These are phyloP conservation scores for Euplexia lucipara DNA, from an alignment of 2,888 invertebrate genomes.

Conservation along the genomic window DNA sequence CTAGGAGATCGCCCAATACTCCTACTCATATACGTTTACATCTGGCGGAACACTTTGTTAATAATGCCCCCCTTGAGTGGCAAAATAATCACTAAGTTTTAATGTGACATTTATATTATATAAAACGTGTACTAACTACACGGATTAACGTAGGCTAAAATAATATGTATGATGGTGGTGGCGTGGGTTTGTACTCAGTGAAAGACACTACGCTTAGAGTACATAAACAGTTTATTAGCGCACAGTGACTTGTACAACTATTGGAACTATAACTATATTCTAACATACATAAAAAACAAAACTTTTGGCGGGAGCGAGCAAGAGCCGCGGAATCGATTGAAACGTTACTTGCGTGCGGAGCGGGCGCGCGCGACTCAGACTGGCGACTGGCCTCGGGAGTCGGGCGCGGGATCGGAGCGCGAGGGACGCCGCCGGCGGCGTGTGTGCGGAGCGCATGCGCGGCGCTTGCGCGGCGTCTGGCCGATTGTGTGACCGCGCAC, in stretches of 20 bases:
- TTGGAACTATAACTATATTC: conserved; percentile 23
- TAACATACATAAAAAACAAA: conserved; percentile 24
- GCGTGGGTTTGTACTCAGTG: too few species aligned
- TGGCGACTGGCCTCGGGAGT: too few species aligned
- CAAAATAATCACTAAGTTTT: conserved; percentile 32
- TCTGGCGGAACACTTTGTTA: conserved; percentile 48
- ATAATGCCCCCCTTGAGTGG: conserved; percentile 44
- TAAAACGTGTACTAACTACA: too few species aligned
- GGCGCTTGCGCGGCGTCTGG: conserved; percentile 20
- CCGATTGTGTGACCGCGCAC: conserved; percentile 22
- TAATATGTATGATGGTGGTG: too few species aligned
- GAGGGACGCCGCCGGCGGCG: too few species aligned
- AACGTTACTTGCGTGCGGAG: too few species aligned
- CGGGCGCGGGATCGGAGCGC: too few species aligned
- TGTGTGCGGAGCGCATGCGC: too few species aligned
- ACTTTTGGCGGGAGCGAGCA: conserved; percentile 25
- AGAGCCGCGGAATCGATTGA: conserved; percentile 7
- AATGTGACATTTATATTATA: too few species aligned
- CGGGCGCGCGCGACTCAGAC: too few species aligned
- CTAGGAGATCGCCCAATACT: conserved; percentile 47
- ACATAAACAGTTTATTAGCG: conserved; percentile 14
- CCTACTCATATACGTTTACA: conserved; percentile 41
- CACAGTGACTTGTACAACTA: conserved; percentile 25
- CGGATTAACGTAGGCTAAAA: too few species aligned
- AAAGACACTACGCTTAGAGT: too few species aligned